phyloP scores from a whole-genome alignment of 2,113 vertebrate species.

The Zingel zingel region DNA sequence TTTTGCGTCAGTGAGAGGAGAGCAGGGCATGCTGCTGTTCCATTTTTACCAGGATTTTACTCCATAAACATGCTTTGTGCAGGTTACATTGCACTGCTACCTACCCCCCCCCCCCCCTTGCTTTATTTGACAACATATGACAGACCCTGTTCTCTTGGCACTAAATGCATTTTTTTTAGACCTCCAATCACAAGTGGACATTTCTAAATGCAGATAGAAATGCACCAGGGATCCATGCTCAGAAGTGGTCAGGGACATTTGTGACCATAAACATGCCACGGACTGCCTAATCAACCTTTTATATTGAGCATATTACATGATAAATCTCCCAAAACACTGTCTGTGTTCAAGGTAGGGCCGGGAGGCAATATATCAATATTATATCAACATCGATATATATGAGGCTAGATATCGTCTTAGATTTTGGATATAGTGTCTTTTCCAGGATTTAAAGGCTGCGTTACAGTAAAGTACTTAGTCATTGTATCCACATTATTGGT shows the following conservation, averaged over 20 bases:
- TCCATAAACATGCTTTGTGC: conserved; percentile 18
- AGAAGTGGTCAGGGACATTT: background rate
- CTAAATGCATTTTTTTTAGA: background rate
- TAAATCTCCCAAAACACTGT: background rate
- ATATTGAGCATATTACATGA: background rate
- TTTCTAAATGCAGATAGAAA: background rate
- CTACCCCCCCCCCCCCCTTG: no score
- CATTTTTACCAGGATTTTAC: background rate
- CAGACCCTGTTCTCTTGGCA: background rate
- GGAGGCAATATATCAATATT: no score
- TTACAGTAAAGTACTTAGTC: no score
- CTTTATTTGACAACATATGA: background rate
- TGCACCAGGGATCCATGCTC: background rate
- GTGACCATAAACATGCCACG: background rate
- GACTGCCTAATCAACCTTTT: background rate
- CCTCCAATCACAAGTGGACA: background rate
- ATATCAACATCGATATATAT: no score
- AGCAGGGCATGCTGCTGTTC: background rate
- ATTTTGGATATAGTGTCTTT: no score
- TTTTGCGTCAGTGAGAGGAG: background rate
- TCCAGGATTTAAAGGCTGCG: no score
- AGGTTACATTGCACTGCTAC: background rate
- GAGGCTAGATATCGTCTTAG: no score
- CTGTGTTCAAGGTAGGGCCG: background rate
- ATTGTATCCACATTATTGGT: no score